phyloP scores from a whole-genome alignment of 2,113 vertebrate genomes.

The Lanius ludovicianus region DNA sequence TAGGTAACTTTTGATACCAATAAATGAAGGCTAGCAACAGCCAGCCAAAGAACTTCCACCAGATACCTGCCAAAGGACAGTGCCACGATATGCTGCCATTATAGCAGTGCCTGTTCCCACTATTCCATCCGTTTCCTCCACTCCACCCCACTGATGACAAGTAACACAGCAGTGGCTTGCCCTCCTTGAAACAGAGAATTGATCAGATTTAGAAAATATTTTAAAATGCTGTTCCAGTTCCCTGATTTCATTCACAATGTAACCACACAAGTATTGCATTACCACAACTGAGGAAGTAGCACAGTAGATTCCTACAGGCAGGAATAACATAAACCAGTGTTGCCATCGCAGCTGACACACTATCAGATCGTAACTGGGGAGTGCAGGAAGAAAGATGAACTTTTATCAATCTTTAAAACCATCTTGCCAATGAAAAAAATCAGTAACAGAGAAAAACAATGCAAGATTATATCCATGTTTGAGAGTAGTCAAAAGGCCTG shows the following conservation, averaged over 20 bases:
- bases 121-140: neutral
- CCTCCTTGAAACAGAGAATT: neutral
- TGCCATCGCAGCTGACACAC: neutral
- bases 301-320: neutral
- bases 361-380: neutral
- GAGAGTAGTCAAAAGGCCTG: neutral
- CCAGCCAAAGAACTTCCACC: neutral
- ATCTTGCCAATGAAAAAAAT: neutral
- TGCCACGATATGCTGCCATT: fast-evolving
- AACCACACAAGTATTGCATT: neutral
- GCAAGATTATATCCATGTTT: neutral
- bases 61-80: neutral
- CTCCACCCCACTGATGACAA: neutral
- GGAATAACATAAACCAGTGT: neutral
- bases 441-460: neutral
- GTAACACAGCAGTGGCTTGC: neutral
- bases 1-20: neutral
- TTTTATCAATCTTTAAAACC: neutral
- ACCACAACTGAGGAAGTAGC: neutral
- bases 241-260: neutral
- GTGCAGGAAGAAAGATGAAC: neutral
- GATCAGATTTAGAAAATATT: neutral
- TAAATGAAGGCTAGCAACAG: neutral
- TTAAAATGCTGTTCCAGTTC: neutral
- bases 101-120: fast-evolving